Percentiles rank a stretch among this genome's conserved stretches.
These are phyloP conservation scores for Drosophila kepulauana DNA, from an alignment of 1,140 invertebrate genomes.

Conservation along the genomic window DNA sequence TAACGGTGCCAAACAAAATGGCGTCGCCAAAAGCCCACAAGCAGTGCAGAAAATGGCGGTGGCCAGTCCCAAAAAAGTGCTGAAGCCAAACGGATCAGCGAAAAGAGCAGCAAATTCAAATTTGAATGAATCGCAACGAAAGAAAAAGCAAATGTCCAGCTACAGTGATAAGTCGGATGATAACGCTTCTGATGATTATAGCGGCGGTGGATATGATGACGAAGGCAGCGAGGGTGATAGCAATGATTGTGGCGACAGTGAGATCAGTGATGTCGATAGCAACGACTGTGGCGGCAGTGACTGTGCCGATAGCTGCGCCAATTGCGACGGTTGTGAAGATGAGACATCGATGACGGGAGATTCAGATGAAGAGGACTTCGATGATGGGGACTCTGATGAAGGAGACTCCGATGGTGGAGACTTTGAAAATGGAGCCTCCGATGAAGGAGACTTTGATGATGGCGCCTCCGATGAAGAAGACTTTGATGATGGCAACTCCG, in stretches of 20 bases:
- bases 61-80: no score
- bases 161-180: background rate
- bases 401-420: background rate
- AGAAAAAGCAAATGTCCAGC: background rate
- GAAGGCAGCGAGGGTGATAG: background rate
- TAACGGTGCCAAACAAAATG: conserved; percentile 10
- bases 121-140: no score
- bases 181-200: background rate
- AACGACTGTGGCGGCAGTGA: background rate
- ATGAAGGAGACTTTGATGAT: background rate
- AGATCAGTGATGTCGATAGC: background rate
- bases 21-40: background rate
- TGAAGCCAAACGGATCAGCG: no score
- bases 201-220: background rate
- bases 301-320: background rate
- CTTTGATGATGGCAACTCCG: background rate
- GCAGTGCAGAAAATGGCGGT: no score
- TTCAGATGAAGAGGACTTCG: background rate
- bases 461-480: background rate
- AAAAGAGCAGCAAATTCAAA: no score
- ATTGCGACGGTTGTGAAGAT: no score
- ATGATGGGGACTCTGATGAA: background rate
- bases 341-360: background rate
- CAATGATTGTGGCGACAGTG: background rate
- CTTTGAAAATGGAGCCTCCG: background rate